Conservation (phyloP, 2,888 invertebrate genomes). For the Ischnus inquisitorius region DNA sequence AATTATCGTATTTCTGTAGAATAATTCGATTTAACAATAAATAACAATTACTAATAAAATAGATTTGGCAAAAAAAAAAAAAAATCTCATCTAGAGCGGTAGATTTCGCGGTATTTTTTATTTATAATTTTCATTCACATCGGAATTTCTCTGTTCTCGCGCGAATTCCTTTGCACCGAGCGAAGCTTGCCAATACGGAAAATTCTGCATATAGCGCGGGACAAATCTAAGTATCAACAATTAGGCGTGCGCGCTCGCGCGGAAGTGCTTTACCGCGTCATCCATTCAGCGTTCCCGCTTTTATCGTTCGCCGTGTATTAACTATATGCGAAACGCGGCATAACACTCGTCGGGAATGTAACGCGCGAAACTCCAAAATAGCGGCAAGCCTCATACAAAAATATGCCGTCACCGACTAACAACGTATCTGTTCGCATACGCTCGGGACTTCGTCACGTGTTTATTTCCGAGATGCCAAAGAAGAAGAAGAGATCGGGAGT, state of each 20-base stretch:
- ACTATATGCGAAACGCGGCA: slow-evolving; percentile 37
- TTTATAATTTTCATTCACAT: background rate
- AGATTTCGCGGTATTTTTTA: too few relatives aligned
- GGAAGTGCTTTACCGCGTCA: slow-evolving; percentile 44
- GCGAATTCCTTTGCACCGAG: background rate
- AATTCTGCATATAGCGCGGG: background rate
- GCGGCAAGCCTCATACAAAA: slow-evolving; percentile 46
- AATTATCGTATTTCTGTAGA: too few relatives aligned
- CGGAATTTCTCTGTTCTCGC: slow-evolving; percentile 8
- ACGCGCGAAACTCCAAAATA: slow-evolving; percentile 54
- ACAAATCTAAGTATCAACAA: slow-evolving; percentile 24
- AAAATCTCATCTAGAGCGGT: too few relatives aligned
- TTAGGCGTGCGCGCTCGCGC: background rate
- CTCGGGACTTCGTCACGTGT: slow-evolving; percentile 60
- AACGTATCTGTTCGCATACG: slow-evolving; percentile 49
- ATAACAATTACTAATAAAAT: too few relatives aligned
- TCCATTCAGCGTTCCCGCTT: slow-evolving; percentile 46
- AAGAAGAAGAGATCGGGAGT: slow-evolving; percentile 23
- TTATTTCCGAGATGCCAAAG: slow-evolving; percentile 63
- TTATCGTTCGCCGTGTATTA: background rate
- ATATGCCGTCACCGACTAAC: slow-evolving; percentile 58
- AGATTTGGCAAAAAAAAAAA: too few relatives aligned
- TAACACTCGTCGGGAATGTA: slow-evolving; percentile 17
- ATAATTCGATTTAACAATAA: too few relatives aligned
- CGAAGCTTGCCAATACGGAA: background rate